Percentiles rank a stretch among this genome's conserved stretches.
Conservation (phyloP, 2,797 vertebrate genomes). For the Apogon hyalosoma region DNA sequence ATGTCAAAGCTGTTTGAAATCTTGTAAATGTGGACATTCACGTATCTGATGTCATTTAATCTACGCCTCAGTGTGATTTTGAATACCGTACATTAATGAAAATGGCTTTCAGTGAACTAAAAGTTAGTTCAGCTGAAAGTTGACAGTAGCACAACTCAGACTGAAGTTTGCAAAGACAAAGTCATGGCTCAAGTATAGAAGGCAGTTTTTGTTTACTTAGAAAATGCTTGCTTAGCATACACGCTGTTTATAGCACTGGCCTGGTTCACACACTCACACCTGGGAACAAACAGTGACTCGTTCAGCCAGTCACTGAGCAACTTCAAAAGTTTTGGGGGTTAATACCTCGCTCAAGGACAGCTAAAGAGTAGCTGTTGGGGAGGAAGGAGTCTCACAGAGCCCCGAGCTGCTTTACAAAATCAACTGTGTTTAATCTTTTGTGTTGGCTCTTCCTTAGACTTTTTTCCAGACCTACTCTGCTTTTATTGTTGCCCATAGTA, state of each 20-base stretch:
- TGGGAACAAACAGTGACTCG: conserved; percentile 19
- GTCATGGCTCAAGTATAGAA: conserved; percentile 7
- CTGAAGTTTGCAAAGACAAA: conserved; percentile 16
- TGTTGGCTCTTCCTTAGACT: conserved; percentile 5
- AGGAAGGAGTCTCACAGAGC: too few species aligned
- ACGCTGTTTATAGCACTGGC: conserved; percentile 39
- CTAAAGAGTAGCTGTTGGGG: neutral
- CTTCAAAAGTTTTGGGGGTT: conserved; percentile 23
- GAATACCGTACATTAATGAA: too few species aligned
- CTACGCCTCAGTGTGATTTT: too few species aligned
- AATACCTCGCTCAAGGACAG: conserved; percentile 36
- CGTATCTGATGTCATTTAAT: neutral
- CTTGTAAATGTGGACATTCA: neutral
- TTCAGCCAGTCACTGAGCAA: conserved; percentile 11
- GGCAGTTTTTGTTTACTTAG: conserved; percentile 25
- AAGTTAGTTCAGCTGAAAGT: too few species aligned
- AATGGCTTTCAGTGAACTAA: too few species aligned
- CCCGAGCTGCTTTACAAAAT: too few species aligned
- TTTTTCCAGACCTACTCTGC: conserved; percentile 11
- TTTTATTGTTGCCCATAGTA: neutral
- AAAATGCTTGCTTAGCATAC: conserved; percentile 34
- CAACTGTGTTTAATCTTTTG: conserved; percentile 7
- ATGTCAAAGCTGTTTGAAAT: conserved; percentile 8
- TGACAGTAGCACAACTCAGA: neutral
- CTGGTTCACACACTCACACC: conserved; percentile 44